A percentile compares a stretch with the other conserved stretches of the same genome.
These are phyloP conservation scores for Erythrolamprus reginae DNA, from an alignment of 2,113 vertebrate genomes.

Conservation along the genomic window DNA sequence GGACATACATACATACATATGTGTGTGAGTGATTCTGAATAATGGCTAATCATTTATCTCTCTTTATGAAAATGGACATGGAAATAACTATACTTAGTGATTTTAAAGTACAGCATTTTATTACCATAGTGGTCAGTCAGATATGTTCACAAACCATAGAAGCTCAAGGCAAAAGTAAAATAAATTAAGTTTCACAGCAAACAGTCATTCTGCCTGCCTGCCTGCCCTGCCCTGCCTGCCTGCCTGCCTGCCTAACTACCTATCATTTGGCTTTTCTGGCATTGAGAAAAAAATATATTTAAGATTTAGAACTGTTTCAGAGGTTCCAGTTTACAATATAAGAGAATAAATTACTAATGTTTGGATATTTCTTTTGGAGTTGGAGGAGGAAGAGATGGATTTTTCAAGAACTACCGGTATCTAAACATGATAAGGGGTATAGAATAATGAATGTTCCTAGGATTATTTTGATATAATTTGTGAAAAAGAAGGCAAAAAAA, in stretches of 20 bases:
- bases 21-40: neutral
- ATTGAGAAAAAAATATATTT: neutral
- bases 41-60: neutral
- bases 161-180: neutral
- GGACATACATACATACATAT: neutral
- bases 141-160: neutral
- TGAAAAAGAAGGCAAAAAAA: neutral
- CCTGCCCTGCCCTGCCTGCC: too few species aligned
- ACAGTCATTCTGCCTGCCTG: neutral
- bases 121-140: neutral
- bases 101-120: neutral
- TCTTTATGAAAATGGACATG: neutral
- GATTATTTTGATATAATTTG: neutral
- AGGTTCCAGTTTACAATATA: neutral
- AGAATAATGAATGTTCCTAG: neutral
- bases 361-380: neutral
- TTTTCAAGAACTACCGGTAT: neutral
- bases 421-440: neutral
- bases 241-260: too few species aligned
- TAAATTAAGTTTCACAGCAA: neutral
- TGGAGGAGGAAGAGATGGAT: neutral
- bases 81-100: neutral
- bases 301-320: neutral
- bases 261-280: neutral
- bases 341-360: neutral